A percentile compares a stretch with the other conserved stretches of the same genome.
Conservation (phyloP, 2,113 vertebrate species). For the Podocnemis expansa region DNA sequence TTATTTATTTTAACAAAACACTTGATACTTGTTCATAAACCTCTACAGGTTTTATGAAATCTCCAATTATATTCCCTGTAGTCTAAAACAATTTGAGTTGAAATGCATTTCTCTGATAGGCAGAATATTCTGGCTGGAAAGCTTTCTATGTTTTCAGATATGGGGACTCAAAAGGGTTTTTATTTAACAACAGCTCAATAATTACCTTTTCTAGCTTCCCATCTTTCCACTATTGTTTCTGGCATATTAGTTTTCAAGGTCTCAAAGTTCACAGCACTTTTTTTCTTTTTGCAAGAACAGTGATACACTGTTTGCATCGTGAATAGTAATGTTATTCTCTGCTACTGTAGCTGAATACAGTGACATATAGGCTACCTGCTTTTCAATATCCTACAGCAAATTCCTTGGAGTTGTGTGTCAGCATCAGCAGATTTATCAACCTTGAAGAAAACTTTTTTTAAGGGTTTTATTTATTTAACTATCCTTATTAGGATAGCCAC, state of each 20-base stretch:
- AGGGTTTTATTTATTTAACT: conserved; percentile 32
- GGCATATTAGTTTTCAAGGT: conserved; percentile 70
- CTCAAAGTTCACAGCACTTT: conserved; percentile 48
- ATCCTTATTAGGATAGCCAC: background rate
- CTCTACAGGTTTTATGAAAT: conserved; percentile 22
- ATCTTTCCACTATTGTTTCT: conserved; percentile 61
- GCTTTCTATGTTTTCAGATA: conserved; percentile 1
- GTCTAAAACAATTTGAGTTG: conserved; percentile 44
- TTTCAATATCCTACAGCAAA: conserved; percentile 35
- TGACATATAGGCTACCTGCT: conserved; percentile 30
- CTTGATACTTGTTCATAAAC: conserved; percentile 21
- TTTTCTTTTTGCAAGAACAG: conserved; percentile 40
- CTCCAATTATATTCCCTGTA: conserved; percentile 34
- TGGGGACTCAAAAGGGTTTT: conserved; percentile 46
- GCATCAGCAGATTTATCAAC: conserved; percentile 48
- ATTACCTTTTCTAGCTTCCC: conserved; percentile 64
- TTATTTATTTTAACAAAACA: conserved; percentile 42
- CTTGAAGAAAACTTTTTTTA: conserved; percentile 43
- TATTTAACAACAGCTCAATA: conserved; percentile 66
- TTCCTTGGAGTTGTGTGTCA: conserved; percentile 60
- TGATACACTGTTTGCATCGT: conserved; percentile 53
- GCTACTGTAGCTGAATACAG: conserved; percentile 19
- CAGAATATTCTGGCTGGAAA: background rate
- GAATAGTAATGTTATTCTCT: conserved; percentile 66
- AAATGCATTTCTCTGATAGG: conserved; percentile 44